Percentiles rank a stretch among this genome's conserved stretches.
These are phyloP conservation scores for Staurois parvus DNA, from an alignment of 2,797 vertebrate species.

Conservation along the genomic window DNA sequence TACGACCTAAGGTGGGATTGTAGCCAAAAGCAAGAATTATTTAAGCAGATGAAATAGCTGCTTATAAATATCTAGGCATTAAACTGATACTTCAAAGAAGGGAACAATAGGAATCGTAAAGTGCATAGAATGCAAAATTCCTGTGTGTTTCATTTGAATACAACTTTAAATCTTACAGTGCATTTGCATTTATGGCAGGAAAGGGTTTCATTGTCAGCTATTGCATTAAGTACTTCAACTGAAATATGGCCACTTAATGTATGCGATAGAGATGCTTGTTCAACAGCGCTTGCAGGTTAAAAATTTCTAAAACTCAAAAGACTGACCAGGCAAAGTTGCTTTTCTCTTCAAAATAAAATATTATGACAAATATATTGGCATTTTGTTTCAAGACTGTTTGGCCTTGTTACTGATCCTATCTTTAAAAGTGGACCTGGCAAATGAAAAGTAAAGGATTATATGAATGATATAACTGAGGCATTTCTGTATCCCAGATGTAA, in stretches of 20 bases:
- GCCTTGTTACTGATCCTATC: not conserved
- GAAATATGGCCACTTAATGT: constrained; percentile 44
- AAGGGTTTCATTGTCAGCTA: constrained; percentile 52
- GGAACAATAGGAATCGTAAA: constrained; percentile 56
- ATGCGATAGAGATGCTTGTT: constrained; percentile 41
- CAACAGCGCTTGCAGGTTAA: constrained; percentile 41
- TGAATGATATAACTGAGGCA: not conserved
- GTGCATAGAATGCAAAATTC: constrained; percentile 58
- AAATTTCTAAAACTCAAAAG: constrained; percentile 6
- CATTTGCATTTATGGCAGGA: constrained; percentile 52
- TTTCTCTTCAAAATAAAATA: not conserved
- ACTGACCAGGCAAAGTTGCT: not conserved
- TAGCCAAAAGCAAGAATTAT: constrained; percentile 62
- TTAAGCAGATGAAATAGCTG: constrained; percentile 55
- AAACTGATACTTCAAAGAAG: constrained; percentile 56
- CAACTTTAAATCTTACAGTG: constrained; percentile 51
- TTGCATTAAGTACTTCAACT: constrained; percentile 37
- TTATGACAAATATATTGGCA: not conserved
- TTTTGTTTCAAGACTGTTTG: not conserved
- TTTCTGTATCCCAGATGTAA: not conserved
- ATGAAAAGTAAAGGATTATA: not conserved
- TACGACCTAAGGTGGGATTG: constrained; percentile 44
- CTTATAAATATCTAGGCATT: constrained; percentile 57
- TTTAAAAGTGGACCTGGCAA: not conserved
- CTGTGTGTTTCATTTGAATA: constrained; percentile 55